phyloP scores from a whole-genome alignment of 2,797 vertebrate species.

The Melanotaenia nigrans region DNA sequence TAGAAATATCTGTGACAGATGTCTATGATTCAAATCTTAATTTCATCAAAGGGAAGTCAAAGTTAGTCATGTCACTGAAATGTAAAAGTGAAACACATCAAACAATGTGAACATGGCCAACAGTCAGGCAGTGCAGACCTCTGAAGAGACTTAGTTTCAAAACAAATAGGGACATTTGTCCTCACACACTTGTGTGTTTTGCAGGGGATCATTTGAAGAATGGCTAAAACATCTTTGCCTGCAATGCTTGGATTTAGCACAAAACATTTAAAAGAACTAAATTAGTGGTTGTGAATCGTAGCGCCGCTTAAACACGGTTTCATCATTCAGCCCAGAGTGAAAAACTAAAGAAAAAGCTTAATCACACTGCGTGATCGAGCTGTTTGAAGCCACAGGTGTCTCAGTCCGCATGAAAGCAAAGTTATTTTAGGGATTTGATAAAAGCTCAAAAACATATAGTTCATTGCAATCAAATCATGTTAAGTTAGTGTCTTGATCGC shows the following conservation, averaged over 20 bases:
- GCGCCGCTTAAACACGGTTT: not conserved
- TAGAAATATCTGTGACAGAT: slow-evolving; percentile 45
- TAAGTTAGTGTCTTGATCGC: not conserved
- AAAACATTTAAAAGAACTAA: too few species aligned
- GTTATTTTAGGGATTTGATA: slow-evolving; percentile 13
- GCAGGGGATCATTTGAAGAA: not conserved
- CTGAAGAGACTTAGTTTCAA: slow-evolving; percentile 30
- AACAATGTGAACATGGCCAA: slow-evolving; percentile 18
- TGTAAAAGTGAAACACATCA: slow-evolving; percentile 49
- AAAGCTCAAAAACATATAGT: not conserved
- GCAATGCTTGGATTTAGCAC: too few species aligned
- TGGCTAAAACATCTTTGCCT: too few species aligned
- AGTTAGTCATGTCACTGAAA: slow-evolving; percentile 61
- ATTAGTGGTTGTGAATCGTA: not conserved
- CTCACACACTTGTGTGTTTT: not conserved
- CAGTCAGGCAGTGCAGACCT: slow-evolving; percentile 20
- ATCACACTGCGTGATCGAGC: slow-evolving; percentile 4
- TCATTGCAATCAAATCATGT: slow-evolving; percentile 3
- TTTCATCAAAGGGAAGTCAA: slow-evolving; percentile 55
- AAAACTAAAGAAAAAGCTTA: slow-evolving; percentile 12
- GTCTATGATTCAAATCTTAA: slow-evolving; percentile 61
- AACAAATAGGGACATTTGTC: slow-evolving; percentile 38
- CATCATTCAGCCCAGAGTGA: not conserved
- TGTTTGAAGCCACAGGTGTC: slow-evolving; percentile 27
- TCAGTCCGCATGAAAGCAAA: slow-evolving; percentile 4